A percentile compares a stretch with the other conserved stretches of the same genome.
Evolutionary conservation across 2,888 invertebrate species (phyloP).

Genomic region (Eristalis arbustorum): DNA sequence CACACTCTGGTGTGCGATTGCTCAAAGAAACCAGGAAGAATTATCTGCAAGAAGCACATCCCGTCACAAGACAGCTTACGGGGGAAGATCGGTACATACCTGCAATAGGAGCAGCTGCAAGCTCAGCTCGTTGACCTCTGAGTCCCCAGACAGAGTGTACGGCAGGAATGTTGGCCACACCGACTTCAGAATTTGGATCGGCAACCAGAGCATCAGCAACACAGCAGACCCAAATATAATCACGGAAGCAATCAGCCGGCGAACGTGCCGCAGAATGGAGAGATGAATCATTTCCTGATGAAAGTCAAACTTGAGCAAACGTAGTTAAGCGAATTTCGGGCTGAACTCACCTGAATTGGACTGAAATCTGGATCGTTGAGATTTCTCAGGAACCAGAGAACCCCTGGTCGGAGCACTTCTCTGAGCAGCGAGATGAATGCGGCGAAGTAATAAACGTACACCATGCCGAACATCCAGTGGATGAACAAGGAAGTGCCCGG

Average conservation of each 20-base stretch:
- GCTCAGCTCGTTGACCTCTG: slow-evolving; percentile 96
- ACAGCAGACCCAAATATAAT: slow-evolving; percentile 98
- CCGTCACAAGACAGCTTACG: background rate
- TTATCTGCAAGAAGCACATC: slow-evolving; percentile 83
- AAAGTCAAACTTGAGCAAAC: slow-evolving; percentile 11
- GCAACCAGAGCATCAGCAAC: slow-evolving; percentile 97
- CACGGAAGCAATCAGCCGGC: slow-evolving; percentile 94
- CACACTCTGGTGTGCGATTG: slow-evolving; percentile 97
- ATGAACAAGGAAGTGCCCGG: slow-evolving; percentile 99
- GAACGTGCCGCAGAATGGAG: slow-evolving; percentile 93
- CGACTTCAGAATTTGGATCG: slow-evolving; percentile 91
- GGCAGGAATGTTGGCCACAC: slow-evolving; percentile 94
- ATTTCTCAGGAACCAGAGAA: slow-evolving; percentile 98
- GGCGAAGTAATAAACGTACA: slow-evolving; percentile 99
- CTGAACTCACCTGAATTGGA: slow-evolving; percentile 91
- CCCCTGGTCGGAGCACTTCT: slow-evolving; percentile 97
- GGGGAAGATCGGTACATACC: slow-evolving; percentile 79
- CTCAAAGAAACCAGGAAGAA: slow-evolving; percentile 96
- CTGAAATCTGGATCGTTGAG: slow-evolving; percentile 99
- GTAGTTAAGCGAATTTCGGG: too few relatives aligned
- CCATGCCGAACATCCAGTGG: slow-evolving; percentile 99
- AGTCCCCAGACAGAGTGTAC: slow-evolving; percentile 93
- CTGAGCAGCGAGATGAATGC: slow-evolving; percentile 95
- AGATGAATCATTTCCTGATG: slow-evolving; percentile 97
- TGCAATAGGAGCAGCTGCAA: slow-evolving; percentile 94